Percentiles rank a stretch among this genome's conserved stretches.
phyloP scores from a whole-genome alignment of 2,113 vertebrate genomes.

The Neolamprologus caudopunctatus region DNA sequence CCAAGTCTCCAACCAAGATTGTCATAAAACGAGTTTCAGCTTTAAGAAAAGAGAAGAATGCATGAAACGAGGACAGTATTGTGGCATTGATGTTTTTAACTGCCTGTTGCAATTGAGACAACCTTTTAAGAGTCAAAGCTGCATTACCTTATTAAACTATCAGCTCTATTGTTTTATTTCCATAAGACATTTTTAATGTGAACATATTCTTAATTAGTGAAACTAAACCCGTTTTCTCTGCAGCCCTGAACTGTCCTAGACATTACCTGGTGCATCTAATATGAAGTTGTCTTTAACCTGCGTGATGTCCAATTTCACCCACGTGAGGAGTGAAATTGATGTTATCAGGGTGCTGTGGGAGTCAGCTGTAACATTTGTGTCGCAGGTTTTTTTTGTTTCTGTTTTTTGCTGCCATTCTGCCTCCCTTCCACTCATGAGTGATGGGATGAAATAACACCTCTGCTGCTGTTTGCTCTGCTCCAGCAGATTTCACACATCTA shows the following conservation, averaged over 20 bases:
- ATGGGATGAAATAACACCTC: not conserved
- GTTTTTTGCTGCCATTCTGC: not conserved
- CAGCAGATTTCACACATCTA: not conserved
- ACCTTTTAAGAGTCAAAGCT: not conserved
- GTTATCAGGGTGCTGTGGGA: not conserved
- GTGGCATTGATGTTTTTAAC: not conserved
- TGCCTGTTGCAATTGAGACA: not conserved
- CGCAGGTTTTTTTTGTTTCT: not conserved
- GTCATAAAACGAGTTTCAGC: not conserved
- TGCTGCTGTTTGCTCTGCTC: not conserved
- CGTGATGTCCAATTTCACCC: not conserved
- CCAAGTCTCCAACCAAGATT: not conserved
- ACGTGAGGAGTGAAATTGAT: not conserved
- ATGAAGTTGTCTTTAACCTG: not conserved
- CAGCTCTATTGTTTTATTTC: not conserved
- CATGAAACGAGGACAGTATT: not conserved
- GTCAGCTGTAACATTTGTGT: constrained; percentile 2
- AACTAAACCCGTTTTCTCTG: not conserved
- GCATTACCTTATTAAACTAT: not conserved
- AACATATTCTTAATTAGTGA: not conserved
- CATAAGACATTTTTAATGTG: not conserved
- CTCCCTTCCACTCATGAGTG: not conserved
- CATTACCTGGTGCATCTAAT: not conserved
- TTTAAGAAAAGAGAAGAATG: not conserved
- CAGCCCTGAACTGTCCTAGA: not conserved